Base-by-base conservation (phyloP, 2,797 vertebrate species). In the Takifugu rubripes region DNA sequence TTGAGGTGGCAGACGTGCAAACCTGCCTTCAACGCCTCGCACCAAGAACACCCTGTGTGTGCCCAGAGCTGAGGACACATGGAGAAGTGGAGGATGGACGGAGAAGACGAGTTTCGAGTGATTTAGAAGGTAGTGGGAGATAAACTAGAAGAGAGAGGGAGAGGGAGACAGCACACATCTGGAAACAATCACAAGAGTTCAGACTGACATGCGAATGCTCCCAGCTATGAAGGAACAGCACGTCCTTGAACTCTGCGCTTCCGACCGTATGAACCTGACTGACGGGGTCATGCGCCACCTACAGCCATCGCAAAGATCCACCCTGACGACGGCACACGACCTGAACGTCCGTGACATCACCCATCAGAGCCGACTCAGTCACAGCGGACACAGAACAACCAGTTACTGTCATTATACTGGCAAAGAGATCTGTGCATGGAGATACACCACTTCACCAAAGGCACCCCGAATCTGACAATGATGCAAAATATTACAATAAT, bases 161-260 rank as follows among this genome's bases (percentile, higher is more conserved):
- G 57, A 29, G 52, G 62, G 63, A 66, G 68, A 56, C 58, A 57
- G 59, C 33, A 31, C 62, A 86, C 90, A 91, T 92, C 90, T 91
- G 90, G 91, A 91, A 91, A 79, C 70, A 75, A 89, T 92, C 54
- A 49, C 60, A 63, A 0, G n/a, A 74, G 73, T 36, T 66, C 67
- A 67, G 81, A 69, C 77, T 70, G 77, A 83, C 74, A 72, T 66
- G 75, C 81, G 81, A 82, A 86, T 76, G 80, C 79, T 79, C 36
- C 62, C 81, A 70, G 72, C 82, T 84, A 71, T 67, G 71, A 74
- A 84, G 80, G 90, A 87, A 91, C 88, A 90, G 83, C 72, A 73
- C 78, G 87, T 89, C 85, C 90, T 78, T 62, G 56, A 78, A 72
- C 71, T 64, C 57, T 60, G 58, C 21, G 54, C 44, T 45, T 67